Conservation (phyloP, 2,888 invertebrate species). For the Lamellibrachia columna region DNA sequence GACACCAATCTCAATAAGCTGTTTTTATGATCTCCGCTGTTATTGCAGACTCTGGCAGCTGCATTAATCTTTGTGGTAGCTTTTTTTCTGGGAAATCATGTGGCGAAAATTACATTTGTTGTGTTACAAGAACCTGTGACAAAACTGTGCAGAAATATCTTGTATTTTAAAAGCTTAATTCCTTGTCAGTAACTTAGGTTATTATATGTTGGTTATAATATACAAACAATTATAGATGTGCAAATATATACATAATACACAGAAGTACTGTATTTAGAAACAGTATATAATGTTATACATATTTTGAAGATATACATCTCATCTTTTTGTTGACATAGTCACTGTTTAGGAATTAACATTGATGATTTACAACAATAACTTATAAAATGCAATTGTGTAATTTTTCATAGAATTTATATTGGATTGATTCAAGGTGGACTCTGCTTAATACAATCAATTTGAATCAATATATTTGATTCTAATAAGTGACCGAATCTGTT, state of each 20-base stretch:
- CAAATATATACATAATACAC: not conserved
- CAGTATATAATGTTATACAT: not conserved
- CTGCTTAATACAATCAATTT: too few relatives aligned
- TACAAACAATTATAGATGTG: not conserved
- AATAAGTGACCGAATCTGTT: too few relatives aligned
- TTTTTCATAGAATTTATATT: not conserved
- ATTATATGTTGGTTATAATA: not conserved
- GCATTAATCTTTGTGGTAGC: not conserved
- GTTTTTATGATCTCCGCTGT: not conserved
- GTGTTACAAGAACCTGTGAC: too few relatives aligned
- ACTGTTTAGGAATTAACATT: not conserved
- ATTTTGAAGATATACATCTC: not conserved
- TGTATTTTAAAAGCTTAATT: not conserved
- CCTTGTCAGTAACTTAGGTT: not conserved
- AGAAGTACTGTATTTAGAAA: not conserved
- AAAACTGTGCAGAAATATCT: too few relatives aligned
- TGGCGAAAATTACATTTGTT: too few relatives aligned
- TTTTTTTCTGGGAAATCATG: not conserved
- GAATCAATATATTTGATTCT: too few relatives aligned
- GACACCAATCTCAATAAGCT: not conserved
- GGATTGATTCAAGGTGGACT: not conserved
- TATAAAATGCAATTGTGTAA: not conserved
- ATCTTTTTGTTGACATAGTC: not conserved
- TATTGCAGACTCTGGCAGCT: not conserved
- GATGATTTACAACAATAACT: not conserved